These are phyloP conservation scores for Lepus europaeus DNA, from an alignment of 2,113 vertebrate genomes.

Conservation along the genomic window DNA sequence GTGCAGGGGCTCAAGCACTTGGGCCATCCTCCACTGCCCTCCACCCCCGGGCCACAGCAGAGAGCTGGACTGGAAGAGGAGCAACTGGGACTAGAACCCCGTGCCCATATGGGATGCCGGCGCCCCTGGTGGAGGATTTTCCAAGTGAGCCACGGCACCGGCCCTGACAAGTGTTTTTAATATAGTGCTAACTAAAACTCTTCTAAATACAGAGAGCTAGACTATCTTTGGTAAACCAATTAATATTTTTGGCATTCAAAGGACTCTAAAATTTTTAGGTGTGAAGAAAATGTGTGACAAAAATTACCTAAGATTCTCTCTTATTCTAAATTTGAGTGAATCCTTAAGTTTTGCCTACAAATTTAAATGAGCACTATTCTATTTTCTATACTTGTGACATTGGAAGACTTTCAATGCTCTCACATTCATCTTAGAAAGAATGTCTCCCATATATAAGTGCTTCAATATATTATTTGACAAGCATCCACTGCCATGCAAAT, in stretches of 20 bases:
- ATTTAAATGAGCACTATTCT: background rate
- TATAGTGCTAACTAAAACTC: background rate
- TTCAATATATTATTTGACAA: background rate
- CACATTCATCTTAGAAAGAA: background rate
- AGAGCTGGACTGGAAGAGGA: no score
- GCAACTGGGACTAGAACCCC: no score
- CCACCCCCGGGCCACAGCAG: no score
- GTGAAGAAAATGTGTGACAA: background rate
- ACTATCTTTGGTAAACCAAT: background rate
- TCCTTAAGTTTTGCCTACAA: background rate
- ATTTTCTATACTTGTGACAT: background rate
- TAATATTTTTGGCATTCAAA: background rate
- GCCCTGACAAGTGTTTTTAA: background rate
- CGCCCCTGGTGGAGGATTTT: no score
- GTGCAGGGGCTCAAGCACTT: no score
- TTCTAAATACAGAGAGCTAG: background rate
- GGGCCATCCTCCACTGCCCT: no score
- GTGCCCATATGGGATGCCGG: no score
- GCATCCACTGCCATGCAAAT: background rate
- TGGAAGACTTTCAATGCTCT: background rate
- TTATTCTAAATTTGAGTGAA: background rate
- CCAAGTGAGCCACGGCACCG: no score
- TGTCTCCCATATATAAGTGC: background rate
- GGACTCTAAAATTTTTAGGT: background rate
- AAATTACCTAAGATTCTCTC: background rate